Percentiles rank a stretch among this genome's conserved stretches.
phyloP scores from a whole-genome alignment of 2,797 vertebrate species.

The Chaenodraco wilsoni region DNA sequence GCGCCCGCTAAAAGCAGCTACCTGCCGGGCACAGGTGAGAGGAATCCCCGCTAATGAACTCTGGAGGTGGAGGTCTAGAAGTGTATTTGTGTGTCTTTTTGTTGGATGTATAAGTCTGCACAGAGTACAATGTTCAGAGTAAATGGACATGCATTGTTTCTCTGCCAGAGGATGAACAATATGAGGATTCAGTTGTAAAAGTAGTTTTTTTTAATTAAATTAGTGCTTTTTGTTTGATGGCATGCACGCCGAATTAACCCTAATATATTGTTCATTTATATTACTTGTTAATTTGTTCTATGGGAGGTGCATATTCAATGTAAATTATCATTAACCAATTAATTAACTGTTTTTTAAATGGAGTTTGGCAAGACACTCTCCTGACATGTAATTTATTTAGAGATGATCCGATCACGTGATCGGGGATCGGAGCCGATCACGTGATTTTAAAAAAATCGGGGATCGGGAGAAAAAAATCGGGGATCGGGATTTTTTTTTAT shows the following conservation, averaged over 20 bases:
- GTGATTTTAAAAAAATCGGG: too few relatives aligned
- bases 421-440: too few relatives aligned
- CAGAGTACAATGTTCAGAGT: rapidly evolving
- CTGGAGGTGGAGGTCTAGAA: rapidly evolving
- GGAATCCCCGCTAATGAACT: rapidly evolving
- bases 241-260: background rate
- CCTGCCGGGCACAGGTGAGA: conserved; percentile 65
- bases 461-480: too few relatives aligned
- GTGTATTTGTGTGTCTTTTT: background rate
- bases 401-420: too few relatives aligned
- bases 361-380: background rate
- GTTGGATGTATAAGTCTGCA: rapidly evolving
- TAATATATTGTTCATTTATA: rapidly evolving
- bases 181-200: background rate
- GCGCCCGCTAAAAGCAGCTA: conserved; percentile 35
- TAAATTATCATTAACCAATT: rapidly evolving
- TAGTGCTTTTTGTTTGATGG: rapidly evolving
- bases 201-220: rapidly evolving
- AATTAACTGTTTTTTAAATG: conserved; percentile 6
- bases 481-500: too few relatives aligned
- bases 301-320: rapidly evolving
- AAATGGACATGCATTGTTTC: rapidly evolving
- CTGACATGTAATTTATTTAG: background rate
- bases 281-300: too few relatives aligned
- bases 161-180: background rate